A percentile compares a stretch with the other conserved stretches of the same genome.
Conservation (phyloP, 2,888 invertebrate genomes). For the Cataglyphis cursor region DNA sequence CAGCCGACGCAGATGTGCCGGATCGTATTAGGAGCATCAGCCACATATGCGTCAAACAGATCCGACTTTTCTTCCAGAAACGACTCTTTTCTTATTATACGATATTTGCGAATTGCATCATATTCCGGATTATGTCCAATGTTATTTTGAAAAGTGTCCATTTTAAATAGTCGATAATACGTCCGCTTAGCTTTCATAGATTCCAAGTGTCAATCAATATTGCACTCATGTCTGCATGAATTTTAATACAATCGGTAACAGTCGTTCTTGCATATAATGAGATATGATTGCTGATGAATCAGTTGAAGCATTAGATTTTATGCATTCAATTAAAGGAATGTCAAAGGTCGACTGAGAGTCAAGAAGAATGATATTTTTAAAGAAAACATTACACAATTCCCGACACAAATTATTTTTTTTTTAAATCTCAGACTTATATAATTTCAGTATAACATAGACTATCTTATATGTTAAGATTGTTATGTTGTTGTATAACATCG, state of each 20-base stretch:
- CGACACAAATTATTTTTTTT: not conserved
- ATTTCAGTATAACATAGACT: slow-evolving; percentile 7
- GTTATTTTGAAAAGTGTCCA: not conserved
- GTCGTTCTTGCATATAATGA: slow-evolving; percentile 9
- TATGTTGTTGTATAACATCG: not conserved
- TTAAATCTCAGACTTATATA: slow-evolving; percentile 2
- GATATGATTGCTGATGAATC: slow-evolving; percentile 22
- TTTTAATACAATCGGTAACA: slow-evolving; percentile 29
- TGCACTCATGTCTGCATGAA: slow-evolving; percentile 15
- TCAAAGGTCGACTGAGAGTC: not conserved
- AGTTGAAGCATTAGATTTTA: slow-evolving; percentile 1
- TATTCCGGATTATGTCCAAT: slow-evolving; percentile 21
- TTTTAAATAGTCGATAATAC: slow-evolving; percentile 11
- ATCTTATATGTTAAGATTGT: not conserved
- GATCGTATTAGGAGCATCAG: slow-evolving; percentile 56
- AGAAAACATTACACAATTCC: not conserved
- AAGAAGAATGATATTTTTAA: not conserved
- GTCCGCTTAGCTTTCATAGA: slow-evolving; percentile 17
- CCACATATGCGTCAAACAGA: slow-evolving; percentile 43
- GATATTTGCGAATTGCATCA: slow-evolving; percentile 25
- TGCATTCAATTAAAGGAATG: slow-evolving; percentile 4
- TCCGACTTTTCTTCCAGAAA: slow-evolving; percentile 10
- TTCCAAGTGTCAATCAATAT: slow-evolving; percentile 32
- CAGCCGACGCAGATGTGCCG: slow-evolving; percentile 56
- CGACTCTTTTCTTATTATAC: slow-evolving; percentile 1